These are phyloP conservation scores for Hapalemur alaotrensis DNA, from an alignment of 2,797 vertebrate species.

Conservation along the genomic window DNA sequence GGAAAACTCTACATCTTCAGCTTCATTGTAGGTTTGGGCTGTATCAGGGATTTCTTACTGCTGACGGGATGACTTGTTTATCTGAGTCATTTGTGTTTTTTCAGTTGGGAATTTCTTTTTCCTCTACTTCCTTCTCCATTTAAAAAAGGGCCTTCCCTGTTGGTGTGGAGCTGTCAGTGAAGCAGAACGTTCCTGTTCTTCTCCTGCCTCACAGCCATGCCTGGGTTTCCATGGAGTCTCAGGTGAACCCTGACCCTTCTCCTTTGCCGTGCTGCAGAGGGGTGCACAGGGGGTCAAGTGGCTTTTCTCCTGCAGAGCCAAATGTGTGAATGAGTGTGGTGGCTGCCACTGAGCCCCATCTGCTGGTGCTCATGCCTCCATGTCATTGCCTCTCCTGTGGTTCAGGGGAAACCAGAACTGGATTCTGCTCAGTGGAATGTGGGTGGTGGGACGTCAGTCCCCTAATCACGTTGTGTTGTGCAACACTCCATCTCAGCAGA, in stretches of 20 bases:
- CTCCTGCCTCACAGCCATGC: background rate
- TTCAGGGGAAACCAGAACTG: background rate
- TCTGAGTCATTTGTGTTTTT: background rate
- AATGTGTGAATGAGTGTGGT: background rate
- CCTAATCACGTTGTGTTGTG: accelerated
- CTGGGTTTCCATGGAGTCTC: background rate
- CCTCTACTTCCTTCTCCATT: background rate
- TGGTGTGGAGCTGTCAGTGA: background rate
- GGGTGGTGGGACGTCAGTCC: background rate
- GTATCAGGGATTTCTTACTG: background rate
- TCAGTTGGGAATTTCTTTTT: background rate
- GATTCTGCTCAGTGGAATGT: accelerated
- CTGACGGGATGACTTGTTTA: background rate
- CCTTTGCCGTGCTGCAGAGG: too few relatives aligned
- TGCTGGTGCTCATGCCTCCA: too few relatives aligned
- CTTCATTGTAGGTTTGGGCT: background rate
- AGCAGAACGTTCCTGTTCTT: too few relatives aligned
- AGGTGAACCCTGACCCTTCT: background rate
- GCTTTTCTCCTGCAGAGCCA: background rate
- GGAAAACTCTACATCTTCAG: background rate
- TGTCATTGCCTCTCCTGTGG: background rate
- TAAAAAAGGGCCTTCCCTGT: background rate
- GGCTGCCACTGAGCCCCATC: background rate
- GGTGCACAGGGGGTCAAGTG: background rate
- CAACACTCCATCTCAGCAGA: background rate